Percentiles rank a stretch among this genome's conserved stretches.
These are phyloP conservation scores for Elachura formosa DNA, from an alignment of 2,113 vertebrate genomes.

Conservation along the genomic window DNA sequence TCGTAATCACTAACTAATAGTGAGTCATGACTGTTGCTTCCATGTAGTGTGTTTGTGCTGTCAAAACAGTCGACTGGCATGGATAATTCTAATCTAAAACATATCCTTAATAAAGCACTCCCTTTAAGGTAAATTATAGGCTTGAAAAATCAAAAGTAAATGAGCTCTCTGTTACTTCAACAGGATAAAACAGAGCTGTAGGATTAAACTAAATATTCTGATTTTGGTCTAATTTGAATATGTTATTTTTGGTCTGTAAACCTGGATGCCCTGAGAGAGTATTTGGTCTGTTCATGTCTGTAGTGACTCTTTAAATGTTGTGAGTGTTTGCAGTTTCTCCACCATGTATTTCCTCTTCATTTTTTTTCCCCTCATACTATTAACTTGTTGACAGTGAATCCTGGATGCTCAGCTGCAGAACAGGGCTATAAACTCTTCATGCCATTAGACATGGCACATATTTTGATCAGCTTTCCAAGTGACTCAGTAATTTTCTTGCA, in stretches of 20 bases:
- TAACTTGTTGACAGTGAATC: background rate
- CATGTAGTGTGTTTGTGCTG: background rate
- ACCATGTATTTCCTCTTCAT: background rate
- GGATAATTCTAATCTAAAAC: background rate
- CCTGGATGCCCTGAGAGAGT: background rate
- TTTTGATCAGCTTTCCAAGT: background rate
- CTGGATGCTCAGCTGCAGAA: background rate
- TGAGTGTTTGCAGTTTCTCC: background rate
- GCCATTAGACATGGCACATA: background rate
- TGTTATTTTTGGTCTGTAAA: background rate
- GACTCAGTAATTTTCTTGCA: background rate
- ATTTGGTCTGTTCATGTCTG: background rate
- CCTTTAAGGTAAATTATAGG: background rate
- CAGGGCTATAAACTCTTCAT: background rate
- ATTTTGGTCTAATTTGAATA: background rate
- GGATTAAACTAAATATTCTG: background rate
- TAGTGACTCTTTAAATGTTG: background rate
- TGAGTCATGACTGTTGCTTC: background rate
- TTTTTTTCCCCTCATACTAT: background rate
- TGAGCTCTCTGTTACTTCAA: background rate
- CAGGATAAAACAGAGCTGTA: background rate
- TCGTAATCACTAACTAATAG: background rate
- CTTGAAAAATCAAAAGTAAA: background rate
- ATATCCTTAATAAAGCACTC: background rate
- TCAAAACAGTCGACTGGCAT: background rate